Evolutionary conservation across 1,140 invertebrate genomes (phyloP).

Genomic region (Drosophila azteca): DNA sequence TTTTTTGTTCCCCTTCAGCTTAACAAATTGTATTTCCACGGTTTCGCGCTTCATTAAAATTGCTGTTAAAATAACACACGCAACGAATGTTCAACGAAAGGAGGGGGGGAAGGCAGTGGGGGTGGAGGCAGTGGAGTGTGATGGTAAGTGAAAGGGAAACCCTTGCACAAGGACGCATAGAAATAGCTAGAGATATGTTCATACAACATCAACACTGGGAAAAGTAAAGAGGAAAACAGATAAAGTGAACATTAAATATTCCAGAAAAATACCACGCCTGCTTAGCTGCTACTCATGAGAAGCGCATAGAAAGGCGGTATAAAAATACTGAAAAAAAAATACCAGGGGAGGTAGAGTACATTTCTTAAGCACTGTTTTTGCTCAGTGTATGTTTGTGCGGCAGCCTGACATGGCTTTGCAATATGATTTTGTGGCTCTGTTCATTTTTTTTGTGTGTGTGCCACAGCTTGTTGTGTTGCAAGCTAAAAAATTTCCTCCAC

Average conservation of each 20-base stretch:
- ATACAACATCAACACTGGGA: background rate
- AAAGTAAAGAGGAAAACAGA: too few species aligned
- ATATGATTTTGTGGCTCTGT: constrained; percentile 79
- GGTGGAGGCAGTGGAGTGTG: background rate
- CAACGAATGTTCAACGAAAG: constrained; percentile 34
- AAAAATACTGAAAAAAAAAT: background rate
- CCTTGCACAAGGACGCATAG: constrained; percentile 67
- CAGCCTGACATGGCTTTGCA: constrained; percentile 72
- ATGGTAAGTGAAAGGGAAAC: constrained; percentile 25
- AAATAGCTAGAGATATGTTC: constrained; percentile 48
- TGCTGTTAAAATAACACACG: constrained; percentile 81
- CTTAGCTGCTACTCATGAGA: background rate
- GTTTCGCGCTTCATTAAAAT: constrained; percentile 81
- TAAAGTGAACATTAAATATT: too few species aligned
- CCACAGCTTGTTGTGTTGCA: constrained; percentile 20
- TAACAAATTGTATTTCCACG: constrained; percentile 80
- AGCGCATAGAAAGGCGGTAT: too few species aligned
- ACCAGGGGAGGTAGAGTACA: too few species aligned
- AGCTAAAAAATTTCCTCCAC: constrained; percentile 38
- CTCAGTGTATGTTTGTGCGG: constrained; percentile 32
- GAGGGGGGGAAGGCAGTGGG: background rate
- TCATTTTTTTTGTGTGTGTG: constrained; percentile 63
- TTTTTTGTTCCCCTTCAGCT: constrained; percentile 28
- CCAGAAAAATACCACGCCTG: too few species aligned
- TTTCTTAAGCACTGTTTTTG: background rate